phyloP scores from a whole-genome alignment of 2,888 invertebrate genomes.

The Tryphoninae sp. region DNA sequence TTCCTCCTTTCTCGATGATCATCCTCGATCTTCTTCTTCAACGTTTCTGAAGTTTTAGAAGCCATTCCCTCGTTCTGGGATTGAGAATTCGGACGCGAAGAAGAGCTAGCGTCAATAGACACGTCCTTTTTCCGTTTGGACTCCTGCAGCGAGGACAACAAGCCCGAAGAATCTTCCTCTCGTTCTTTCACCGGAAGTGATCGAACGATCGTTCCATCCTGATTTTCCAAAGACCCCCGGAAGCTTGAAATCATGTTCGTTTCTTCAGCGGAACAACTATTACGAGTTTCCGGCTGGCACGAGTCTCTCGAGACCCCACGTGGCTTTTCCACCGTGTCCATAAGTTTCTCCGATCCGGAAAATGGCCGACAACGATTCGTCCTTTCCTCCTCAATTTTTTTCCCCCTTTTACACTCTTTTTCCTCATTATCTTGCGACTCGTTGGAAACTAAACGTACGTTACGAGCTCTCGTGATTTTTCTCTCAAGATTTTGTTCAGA shows the following conservation, averaged over 20 bases:
- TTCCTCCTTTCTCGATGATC: neutral
- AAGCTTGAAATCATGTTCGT: conserved; percentile 27
- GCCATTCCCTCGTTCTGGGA: conserved; percentile 15
- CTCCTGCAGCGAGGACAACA: neutral
- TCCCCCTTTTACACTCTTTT: neutral
- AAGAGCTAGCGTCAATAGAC: neutral
- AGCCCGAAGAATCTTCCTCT: neutral
- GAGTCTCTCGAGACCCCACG: conserved; percentile 15
- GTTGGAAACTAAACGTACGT: conserved; percentile 23
- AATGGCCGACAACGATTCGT: neutral
- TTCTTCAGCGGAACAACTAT: conserved; percentile 10
- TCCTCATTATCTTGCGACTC: conserved; percentile 5
- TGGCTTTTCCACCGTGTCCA: conserved; percentile 22
- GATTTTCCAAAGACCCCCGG: conserved; percentile 7
- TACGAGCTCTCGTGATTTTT: neutral
- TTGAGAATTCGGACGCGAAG: neutral
- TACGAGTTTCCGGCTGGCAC: conserved; percentile 30
- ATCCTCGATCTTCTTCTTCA: neutral
- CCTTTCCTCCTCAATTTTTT: neutral
- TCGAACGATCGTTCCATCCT: conserved; percentile 20
- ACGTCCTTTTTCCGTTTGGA: conserved; percentile 12
- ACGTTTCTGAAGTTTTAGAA: conserved; percentile 2
- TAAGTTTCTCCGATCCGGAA: neutral
- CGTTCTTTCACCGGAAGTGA: conserved; percentile 28
- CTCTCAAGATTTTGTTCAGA: conserved; percentile 7